Base-by-base conservation (phyloP, 2,113 vertebrate genomes). In the Eubucco bourcierii region DNA sequence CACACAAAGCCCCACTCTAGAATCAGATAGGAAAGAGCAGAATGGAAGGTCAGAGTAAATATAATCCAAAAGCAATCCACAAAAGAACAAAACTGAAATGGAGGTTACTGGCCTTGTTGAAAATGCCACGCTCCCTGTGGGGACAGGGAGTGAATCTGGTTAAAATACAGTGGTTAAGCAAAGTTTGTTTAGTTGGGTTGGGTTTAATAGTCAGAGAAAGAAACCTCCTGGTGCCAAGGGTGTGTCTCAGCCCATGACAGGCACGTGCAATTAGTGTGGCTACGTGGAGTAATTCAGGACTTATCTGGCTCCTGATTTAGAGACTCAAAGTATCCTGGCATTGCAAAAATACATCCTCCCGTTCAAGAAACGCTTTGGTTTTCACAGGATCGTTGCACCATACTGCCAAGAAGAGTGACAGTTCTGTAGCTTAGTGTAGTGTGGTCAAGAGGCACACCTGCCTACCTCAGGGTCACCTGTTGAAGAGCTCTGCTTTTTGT, bases 1-100 rank as follows among this genome's bases (percentile, higher is more conserved):
- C 91, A 94, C 79, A 93, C 39, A 68, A 95, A 90, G 84, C 73
- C 80, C 85, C 84, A 41, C 55, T 80, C 82, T 63, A 70, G 78
- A 67, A 56, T 91, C 84, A 85, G 78, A 92, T 0, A 87, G 0
- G 56, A 56, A 87, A 78, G 88, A 93, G 88, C 91, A 92, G 89
- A 94, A 91, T 8, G 80, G 82, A 67, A 95, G 95, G 92, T 92
- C 91, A 95, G 1, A 39, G 80, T 91, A 96, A 96, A 95, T 92
- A 92, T 34, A 93, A 87, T 84, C 82, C 88, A 87, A 70, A 90
- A 88, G 85, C 4, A 4, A 88, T 59, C 90, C 90, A 96, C 66
- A 94, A 95, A 94, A 95, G 90, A 94, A 94, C 92, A 95, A 96
- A 95, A 85, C 90, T 88, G 93, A 85, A 82, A 84, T 15, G 31